These are phyloP conservation scores for Thaumetopoea pityocampa DNA, from an alignment of 1,140 invertebrate genomes.

Conservation along the genomic window DNA sequence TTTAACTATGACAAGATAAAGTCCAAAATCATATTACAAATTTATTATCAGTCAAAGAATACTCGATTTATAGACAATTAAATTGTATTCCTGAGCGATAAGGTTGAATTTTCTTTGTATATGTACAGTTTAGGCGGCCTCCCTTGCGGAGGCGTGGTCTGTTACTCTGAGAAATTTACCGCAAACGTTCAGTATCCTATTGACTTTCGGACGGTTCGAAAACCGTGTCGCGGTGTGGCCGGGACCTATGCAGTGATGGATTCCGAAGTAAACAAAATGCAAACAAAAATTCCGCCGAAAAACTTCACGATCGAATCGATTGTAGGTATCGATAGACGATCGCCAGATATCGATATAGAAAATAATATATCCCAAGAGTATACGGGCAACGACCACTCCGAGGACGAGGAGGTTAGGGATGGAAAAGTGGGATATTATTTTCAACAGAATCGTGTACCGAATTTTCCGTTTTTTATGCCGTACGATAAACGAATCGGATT, in stretches of 20 bases:
- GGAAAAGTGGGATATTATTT: conserved; percentile 59
- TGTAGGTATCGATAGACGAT: conserved; percentile 55
- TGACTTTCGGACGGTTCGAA: conserved; percentile 18
- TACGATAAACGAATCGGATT: conserved; percentile 52
- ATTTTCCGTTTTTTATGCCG: conserved; percentile 67
- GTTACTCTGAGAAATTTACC: neutral
- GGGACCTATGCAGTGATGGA: conserved; percentile 40
- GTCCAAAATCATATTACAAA: too few species aligned
- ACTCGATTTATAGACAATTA: too few species aligned
- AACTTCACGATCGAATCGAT: conserved; percentile 68
- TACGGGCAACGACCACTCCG: conserved; percentile 40
- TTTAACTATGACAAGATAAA: too few species aligned
- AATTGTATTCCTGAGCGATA: too few species aligned
- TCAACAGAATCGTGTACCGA: conserved; percentile 59
- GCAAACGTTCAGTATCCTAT: conserved; percentile 16
- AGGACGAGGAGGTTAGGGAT: conserved; percentile 55
- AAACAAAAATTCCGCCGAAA: conserved; percentile 60
- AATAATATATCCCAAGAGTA: conserved; percentile 60
- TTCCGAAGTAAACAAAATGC: conserved; percentile 59
- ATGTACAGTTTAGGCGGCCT: too few species aligned
- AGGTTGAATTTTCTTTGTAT: too few species aligned
- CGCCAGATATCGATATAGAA: conserved; percentile 66
- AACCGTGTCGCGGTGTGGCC: conserved; percentile 8
- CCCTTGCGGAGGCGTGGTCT: conserved; percentile 19
- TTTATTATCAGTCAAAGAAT: too few species aligned